Evolutionary conservation across 1,140 invertebrate species (phyloP).

Genomic region (Drosophila nebulosa): DNA sequence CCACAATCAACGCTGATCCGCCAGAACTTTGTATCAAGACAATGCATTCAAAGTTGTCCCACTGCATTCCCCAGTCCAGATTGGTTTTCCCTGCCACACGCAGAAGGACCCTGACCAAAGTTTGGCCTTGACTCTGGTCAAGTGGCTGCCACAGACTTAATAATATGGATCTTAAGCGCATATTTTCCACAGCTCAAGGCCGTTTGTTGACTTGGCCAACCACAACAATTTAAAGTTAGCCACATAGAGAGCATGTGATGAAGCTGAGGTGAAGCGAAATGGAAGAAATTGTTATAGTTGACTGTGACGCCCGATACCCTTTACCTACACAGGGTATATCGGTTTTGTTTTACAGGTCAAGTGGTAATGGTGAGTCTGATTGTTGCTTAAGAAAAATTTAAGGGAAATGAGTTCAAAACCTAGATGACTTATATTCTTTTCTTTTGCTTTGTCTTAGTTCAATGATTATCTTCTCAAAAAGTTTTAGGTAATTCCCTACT

Average conservation of each 20-base stretch:
- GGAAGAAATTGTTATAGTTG: slow-evolving; percentile 8
- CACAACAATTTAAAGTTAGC: background rate
- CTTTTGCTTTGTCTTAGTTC: too few species aligned
- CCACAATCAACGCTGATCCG: background rate
- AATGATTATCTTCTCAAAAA: too few species aligned
- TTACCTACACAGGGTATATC: background rate
- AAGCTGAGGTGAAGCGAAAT: slow-evolving; percentile 1
- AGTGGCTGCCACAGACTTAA: background rate
- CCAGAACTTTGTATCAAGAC: background rate
- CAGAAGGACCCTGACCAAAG: slow-evolving; percentile 3
- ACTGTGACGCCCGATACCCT: background rate
- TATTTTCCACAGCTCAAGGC: slow-evolving; percentile 6
- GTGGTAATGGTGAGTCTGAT: too few species aligned
- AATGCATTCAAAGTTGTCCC: background rate
- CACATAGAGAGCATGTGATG: background rate
- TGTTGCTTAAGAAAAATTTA: too few species aligned
- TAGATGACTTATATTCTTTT: too few species aligned
- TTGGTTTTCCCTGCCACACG: background rate
- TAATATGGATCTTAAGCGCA: background rate
- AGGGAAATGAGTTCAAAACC: too few species aligned
- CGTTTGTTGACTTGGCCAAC: slow-evolving; percentile 6
- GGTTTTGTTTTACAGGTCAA: background rate
- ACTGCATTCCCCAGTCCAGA: background rate
- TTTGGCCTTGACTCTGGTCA: slow-evolving; percentile 6
- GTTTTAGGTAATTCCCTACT: too few species aligned